Conservation (phyloP, 1,140 invertebrate species). For the Asbolus verrucosus region DNA sequence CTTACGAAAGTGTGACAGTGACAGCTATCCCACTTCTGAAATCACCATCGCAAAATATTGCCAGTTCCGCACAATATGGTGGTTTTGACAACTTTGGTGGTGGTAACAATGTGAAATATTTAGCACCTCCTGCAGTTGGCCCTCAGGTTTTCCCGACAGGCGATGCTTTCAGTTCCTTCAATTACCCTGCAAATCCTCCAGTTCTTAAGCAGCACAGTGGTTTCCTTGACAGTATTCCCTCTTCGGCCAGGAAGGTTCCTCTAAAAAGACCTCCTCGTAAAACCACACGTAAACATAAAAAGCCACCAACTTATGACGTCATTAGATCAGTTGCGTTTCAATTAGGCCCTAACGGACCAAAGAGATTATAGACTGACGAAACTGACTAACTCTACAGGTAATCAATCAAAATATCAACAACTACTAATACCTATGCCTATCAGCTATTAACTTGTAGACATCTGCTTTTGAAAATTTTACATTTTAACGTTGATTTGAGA, state of each 20-base stretch:
- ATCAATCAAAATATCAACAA: not conserved
- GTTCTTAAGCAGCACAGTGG: slow-evolving; percentile 15
- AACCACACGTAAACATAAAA: slow-evolving; percentile 33
- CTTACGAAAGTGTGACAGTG: no score
- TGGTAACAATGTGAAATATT: slow-evolving; percentile 16
- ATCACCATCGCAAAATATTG: not conserved
- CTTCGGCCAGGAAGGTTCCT: not conserved
- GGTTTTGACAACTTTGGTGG: not conserved
- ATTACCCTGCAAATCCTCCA: slow-evolving; percentile 15
- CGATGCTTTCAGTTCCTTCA: slow-evolving; percentile 7
- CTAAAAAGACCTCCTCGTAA: slow-evolving; percentile 24
- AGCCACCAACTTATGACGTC: slow-evolving; percentile 41
- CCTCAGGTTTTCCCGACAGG: slow-evolving; percentile 18
- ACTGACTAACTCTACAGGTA: slow-evolving; percentile 15
- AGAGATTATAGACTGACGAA: slow-evolving; percentile 52
- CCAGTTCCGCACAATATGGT: slow-evolving; percentile 6
- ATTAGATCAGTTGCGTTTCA: slow-evolving; percentile 54
- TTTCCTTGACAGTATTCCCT: not conserved
- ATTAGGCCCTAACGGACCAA: slow-evolving; percentile 55
- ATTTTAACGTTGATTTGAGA: no score
- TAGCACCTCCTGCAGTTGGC: slow-evolving; percentile 20
- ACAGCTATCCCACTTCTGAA: not conserved
- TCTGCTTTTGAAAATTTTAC: no score
- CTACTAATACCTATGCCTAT: no score
- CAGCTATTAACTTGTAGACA: no score